phyloP scores from a whole-genome alignment of 1,140 invertebrate species.

The Trypoxylus dichotomus region DNA sequence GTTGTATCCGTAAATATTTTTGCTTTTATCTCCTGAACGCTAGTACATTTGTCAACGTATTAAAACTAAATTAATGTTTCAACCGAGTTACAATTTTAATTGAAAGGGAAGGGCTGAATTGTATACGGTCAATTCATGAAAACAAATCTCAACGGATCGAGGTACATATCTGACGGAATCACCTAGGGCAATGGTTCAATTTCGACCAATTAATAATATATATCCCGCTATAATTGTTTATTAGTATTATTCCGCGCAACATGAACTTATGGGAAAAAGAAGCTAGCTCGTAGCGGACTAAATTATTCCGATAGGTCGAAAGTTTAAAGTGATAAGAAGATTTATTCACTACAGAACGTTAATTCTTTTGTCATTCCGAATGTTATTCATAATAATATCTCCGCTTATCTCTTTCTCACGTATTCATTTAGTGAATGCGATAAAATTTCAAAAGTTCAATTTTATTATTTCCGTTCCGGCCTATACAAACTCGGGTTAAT shows the following conservation, averaged over 20 bases:
- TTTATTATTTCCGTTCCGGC: too few relatives aligned
- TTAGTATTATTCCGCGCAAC: not conserved
- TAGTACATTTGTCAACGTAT: not conserved
- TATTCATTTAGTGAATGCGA: not conserved
- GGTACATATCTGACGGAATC: too few relatives aligned
- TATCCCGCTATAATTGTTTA: not conserved
- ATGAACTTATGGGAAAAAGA: not conserved
- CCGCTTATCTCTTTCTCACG: not conserved
- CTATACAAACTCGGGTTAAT: too few relatives aligned
- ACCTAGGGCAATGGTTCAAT: not conserved
- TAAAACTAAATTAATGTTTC: slow-evolving; percentile 6
- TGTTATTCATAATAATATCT: not conserved
- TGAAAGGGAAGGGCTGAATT: slow-evolving; percentile 8
- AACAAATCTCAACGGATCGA: not conserved
- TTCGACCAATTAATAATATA: not conserved
- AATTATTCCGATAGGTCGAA: slow-evolving; percentile 5
- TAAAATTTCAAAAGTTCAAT: not conserved
- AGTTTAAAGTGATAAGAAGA: not conserved
- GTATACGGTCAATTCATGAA: not conserved
- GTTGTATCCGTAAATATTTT: not conserved
- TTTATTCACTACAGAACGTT: not conserved
- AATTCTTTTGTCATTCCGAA: slow-evolving; percentile 1
- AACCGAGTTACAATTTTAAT: slow-evolving; percentile 16
- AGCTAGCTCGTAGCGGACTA: not conserved
- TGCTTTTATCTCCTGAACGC: not conserved